Conservation (phyloP, 2,113 vertebrate species). For the Phrynosoma platyrhinos region DNA sequence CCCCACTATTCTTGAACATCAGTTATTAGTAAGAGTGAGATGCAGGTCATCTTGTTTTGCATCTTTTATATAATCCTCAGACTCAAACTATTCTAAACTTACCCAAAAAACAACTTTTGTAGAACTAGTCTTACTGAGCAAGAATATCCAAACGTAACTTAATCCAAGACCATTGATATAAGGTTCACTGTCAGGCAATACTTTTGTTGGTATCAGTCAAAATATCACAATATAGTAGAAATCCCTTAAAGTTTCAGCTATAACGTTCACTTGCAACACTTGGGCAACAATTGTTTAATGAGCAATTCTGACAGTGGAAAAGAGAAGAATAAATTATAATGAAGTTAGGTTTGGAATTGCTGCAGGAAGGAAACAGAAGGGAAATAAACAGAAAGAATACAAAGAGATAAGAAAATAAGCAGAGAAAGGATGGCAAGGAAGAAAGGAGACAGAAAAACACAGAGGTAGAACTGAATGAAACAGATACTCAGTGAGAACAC, state of each 20-base stretch:
- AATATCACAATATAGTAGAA: not conserved
- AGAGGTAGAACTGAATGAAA: not conserved
- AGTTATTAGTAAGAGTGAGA: not conserved
- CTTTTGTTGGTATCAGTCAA: not conserved
- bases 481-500: not conserved
- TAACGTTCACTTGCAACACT: not conserved
- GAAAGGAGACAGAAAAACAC: not conserved
- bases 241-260: not conserved
- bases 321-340: not conserved
- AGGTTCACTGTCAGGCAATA: not conserved
- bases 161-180: not conserved
- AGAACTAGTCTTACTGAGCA: not conserved
- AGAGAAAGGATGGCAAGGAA: slow-evolving; percentile 9
- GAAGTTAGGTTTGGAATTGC: not conserved
- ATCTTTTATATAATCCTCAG: not conserved
- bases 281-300: not conserved
- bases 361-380: slow-evolving; percentile 6
- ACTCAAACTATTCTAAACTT: not conserved
- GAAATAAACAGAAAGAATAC: not conserved
- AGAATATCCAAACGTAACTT: not conserved
- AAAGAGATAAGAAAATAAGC: not conserved
- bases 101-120: not conserved
- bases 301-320: not conserved
- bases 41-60: not conserved
- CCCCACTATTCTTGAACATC: not conserved